Conservation (phyloP, 2,888 invertebrate genomes). For the Cerastoderma edule region DNA sequence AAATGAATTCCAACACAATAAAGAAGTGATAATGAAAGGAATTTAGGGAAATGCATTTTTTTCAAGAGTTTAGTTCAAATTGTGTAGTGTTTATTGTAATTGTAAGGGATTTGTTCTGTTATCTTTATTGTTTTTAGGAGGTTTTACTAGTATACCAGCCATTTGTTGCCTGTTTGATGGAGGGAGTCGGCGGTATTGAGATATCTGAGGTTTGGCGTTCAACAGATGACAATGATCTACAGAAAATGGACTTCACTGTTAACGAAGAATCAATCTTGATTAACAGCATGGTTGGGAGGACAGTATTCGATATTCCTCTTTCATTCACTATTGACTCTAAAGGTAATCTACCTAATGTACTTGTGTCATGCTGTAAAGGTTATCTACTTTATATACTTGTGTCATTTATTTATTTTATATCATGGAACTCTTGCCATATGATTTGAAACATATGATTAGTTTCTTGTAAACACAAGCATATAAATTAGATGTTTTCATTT, state of each 20-base stretch:
- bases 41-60: neutral
- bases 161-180: neutral
- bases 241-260: conserved; percentile 3
- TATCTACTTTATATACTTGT: too few relatives aligned
- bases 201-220: conserved; percentile 7
- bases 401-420: too few relatives aligned
- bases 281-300: conserved; percentile 32
- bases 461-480: neutral
- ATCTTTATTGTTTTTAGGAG: conserved; percentile 4
- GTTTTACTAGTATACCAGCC: neutral
- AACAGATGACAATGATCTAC: neutral
- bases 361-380: too few relatives aligned
- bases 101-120: neutral
- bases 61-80: neutral
- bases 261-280: neutral
- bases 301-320: conserved; percentile 49
- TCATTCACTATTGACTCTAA: conserved; percentile 32
- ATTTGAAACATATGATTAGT: too few relatives aligned
- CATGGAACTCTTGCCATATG: too few relatives aligned
- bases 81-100: neutral
- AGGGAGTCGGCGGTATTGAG: neutral
- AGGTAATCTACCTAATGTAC: conserved; percentile 25
- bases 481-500: neutral
- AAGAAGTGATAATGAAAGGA: neutral
- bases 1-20: neutral